Evolutionary conservation across 2,888 invertebrate genomes (phyloP), one percentile per base, ranked within the genome.

Genomic region (Caenorhabditis wallacei): DNA sequence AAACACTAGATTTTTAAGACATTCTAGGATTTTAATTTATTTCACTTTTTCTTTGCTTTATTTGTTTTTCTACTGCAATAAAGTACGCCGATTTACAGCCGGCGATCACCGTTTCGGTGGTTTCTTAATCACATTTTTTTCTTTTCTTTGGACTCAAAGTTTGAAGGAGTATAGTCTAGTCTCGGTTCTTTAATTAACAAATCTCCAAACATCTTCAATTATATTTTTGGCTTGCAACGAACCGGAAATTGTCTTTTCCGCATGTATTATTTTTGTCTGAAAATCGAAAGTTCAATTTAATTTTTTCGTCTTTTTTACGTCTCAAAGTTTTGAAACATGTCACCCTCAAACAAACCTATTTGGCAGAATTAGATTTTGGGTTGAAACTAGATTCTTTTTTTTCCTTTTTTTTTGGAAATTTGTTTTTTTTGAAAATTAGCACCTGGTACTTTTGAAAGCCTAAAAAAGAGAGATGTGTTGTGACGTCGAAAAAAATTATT

Each of bases 21-120:
- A 16, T n/a, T 22, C 18, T 57, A 53, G 22, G 56, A 24, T 22
- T 1, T 53, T 53, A 59, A 76, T 59, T 68, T 61, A 76, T 68
- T 66, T 35, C 20, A 35, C 24, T 69, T 43, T 35, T 54, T 7
- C 43, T 61, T 61, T 43, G 48, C 59, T 70, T 70, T 57, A 46
- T 26, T 53, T 40, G 10, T 53, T 40, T 24, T 51, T 51, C 46
- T 22, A 20, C 18, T 72, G 37, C 61, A 63, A 71, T 71, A 71
- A 66, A 66, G 66, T 37, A 53, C 66, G 53, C 53, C 66, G 66
- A 53, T 66, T 53, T 20, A 51, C 37, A 66, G 64, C 20, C 64
- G 64, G 64, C 64, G 64, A 64, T 64, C 48, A 48, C 48, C 48
- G 18, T 46, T 26, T 20, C n/a, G 48, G 48, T 64, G 48, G 20